Conservation (phyloP, 2,113 vertebrate species). For the Andinoacara biseriatus region DNA sequence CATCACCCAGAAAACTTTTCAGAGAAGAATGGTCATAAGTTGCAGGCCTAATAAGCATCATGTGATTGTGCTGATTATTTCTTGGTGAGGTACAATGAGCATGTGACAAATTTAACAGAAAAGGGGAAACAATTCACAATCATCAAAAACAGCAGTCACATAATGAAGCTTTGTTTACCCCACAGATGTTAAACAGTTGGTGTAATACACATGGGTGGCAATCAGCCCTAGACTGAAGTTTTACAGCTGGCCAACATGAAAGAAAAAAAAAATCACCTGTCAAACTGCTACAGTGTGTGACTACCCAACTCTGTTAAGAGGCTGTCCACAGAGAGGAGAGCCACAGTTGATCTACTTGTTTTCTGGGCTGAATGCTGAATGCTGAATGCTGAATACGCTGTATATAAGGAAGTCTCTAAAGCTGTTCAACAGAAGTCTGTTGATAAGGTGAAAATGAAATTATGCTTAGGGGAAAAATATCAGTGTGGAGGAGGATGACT, state of each 20-base stretch:
- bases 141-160: constrained; percentile 8
- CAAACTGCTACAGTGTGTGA: constrained; percentile 24
- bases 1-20: no score
- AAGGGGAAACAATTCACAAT: constrained; percentile 16
- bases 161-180: not conserved
- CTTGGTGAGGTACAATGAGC: not conserved
- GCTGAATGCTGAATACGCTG: constrained; percentile 40
- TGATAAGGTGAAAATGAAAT: constrained; percentile 58
- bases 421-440: constrained; percentile 30
- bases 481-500: constrained; percentile 67
- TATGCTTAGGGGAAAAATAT: constrained; percentile 48
- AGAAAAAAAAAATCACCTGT: constrained; percentile 20
- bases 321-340: constrained; percentile 9
- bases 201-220: constrained; percentile 5
- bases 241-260: constrained; percentile 19
- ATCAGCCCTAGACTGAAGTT: constrained; percentile 13
- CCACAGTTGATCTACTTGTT: constrained; percentile 19
- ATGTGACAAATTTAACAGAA: constrained; percentile 12
- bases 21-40: not conserved
- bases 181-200: not conserved
- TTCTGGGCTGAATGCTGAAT: constrained; percentile 43
- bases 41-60: not conserved
- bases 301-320: constrained; percentile 27
- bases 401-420: constrained; percentile 25
- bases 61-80: not conserved